A percentile compares a stretch with the other conserved stretches of the same genome.
Evolutionary conservation across 2,888 invertebrate species (phyloP).

Genomic region (Eilema caniola): DNA sequence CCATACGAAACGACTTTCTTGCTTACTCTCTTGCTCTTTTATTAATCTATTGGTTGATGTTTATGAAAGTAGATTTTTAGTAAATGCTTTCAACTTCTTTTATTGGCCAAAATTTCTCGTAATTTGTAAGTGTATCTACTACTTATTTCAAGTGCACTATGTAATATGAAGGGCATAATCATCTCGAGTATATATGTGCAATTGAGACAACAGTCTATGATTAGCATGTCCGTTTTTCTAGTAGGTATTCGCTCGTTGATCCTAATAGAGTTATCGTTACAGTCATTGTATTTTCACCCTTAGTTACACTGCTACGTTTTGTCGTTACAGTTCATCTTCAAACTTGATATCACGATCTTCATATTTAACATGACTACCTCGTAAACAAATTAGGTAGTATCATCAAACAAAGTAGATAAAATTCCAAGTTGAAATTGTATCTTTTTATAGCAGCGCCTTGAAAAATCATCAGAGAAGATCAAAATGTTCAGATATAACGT

Average conservation of each 20-base stretch:
- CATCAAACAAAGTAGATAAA: background rate
- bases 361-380: background rate
- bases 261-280: constrained; percentile 19
- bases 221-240: constrained; percentile 22
- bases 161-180: constrained; percentile 40
- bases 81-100: background rate
- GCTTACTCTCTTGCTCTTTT: background rate
- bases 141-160: constrained; percentile 29
- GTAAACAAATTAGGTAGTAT: background rate
- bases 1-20: too few relatives aligned
- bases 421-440: background rate
- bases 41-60: background rate
- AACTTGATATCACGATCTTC: constrained; percentile 1
- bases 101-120: constrained; percentile 9
- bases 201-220: constrained; percentile 24
- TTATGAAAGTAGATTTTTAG: background rate
- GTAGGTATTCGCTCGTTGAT: constrained; percentile 22
- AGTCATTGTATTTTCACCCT: constrained; percentile 26
- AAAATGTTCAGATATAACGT: constrained; percentile 31
- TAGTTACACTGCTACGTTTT: constrained; percentile 16
- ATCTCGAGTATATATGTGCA: constrained; percentile 27
- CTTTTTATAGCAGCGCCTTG: constrained; percentile 18
- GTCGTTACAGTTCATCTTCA: constrained; percentile 9
- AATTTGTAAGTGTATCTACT: too few relatives aligned
- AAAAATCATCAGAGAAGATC: constrained; percentile 28